Evolutionary conservation across 2,797 vertebrate genomes (phyloP), one percentile per base, ranked within the genome.

Genomic region (Geotria australis): DNA sequence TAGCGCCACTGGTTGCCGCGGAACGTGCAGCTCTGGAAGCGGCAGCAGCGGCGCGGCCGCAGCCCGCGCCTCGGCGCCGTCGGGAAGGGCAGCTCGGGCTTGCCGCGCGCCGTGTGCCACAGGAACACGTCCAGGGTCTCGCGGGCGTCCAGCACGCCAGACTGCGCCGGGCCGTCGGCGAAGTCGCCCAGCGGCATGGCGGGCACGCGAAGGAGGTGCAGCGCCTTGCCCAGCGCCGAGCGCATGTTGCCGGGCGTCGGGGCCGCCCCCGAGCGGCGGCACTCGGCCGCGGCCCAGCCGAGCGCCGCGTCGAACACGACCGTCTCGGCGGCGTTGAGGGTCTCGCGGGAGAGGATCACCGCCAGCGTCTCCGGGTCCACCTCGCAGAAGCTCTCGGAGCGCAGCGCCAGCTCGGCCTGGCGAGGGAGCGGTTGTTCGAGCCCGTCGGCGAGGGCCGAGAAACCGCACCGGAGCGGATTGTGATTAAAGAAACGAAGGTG

Each of bases 1-100:
- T 94, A 95, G n/a, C 89, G 83, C 89, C 89, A 96, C 68, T 96
- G 89, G 68, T 96, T 96, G 73, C 88, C 95, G 57, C 89, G 76
- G 64, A 94, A 96, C 64, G 89, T 86, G n/a, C 89, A 96, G 1
- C 86, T 94, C 69, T 96, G 89, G 71, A 96, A 96, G 46, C 89
- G 78, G 72, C 94, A 86, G 66, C 89, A 96, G 47, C 83, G 80
- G 66, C 93, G 89, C 1, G 88, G 83, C 8, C 77, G 74, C 1
- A 96, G 74, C 46, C 89, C 88, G 46, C 78, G 82, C 10, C 89
- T 73, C n/a, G 81, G 74, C 65, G 81, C 77, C 67, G 83, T 85
- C 57, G 71, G 81, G 56, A 96, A 96, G 72, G 84, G 76, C 61
- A 96, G 65, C 60, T 91, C 85, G 0, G 88, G 88, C 61, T 94